A percentile compares a stretch with the other conserved stretches of the same genome.
Evolutionary conservation across 1,140 invertebrate genomes (phyloP).

Genomic region (Aricia agestis): DNA sequence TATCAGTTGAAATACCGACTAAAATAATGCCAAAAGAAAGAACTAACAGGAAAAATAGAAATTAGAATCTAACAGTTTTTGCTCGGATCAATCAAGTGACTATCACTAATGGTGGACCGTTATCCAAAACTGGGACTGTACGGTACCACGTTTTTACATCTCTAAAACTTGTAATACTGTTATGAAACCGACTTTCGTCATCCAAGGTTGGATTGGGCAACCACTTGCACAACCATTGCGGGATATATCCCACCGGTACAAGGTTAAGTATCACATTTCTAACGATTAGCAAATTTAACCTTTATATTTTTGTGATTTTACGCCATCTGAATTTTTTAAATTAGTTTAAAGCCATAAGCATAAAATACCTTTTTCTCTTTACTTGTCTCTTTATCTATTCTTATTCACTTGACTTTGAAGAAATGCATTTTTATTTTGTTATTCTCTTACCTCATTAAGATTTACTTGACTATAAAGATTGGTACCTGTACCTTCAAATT

Average conservation of each 20-base stretch:
- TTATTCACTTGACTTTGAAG: too few species aligned
- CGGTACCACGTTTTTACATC: constrained; percentile 65
- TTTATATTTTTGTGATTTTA: not conserved
- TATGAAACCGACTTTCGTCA: constrained; percentile 66
- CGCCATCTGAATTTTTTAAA: too few species aligned
- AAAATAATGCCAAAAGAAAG: constrained; percentile 13
- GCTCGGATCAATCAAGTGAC: constrained; percentile 32
- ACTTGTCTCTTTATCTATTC: too few species aligned
- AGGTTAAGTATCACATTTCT: not conserved
- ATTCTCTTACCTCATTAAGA: too few species aligned
- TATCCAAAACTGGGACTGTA: constrained; percentile 66
- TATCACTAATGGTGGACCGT: constrained; percentile 62
- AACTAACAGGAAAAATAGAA: not conserved
- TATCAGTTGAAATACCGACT: not conserved
- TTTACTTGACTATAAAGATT: too few species aligned
- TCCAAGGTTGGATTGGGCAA: constrained; percentile 58
- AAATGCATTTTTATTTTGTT: too few species aligned
- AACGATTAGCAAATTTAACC: not conserved
- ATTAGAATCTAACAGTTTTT: constrained; percentile 10
- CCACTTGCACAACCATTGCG: constrained; percentile 14
- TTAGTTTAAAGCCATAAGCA: too few species aligned
- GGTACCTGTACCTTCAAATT: too few species aligned
- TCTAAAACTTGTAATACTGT: constrained; percentile 66
- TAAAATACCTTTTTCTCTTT: too few species aligned
- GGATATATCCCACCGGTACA: constrained; percentile 9